Base-by-base conservation (phyloP, 2,888 invertebrate genomes). In the Sympetrum striolatum region DNA sequence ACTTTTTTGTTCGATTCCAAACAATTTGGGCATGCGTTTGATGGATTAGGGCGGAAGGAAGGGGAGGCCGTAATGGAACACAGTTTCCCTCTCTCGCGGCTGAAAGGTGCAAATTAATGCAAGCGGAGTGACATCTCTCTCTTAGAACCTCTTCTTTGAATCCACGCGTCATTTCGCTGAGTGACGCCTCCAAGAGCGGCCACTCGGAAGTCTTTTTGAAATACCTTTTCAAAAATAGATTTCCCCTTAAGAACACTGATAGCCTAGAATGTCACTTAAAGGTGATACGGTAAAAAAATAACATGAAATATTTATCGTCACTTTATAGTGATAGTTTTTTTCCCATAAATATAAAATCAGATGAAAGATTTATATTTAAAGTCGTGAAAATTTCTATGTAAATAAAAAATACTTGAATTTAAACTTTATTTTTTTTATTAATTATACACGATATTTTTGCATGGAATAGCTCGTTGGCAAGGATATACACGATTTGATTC, bases 31-130 rank as follows among this genome's bases (percentile, higher is more conserved):
- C 82, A 58, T 18, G 35, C 53, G 18, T 82, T 82, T 82, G 82
- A 82, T 58, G 82, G 82, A 82, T 82, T 31, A 18, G 25, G 18
- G 58, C 48, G 82, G 53, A 35, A 14, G 14, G 35, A 18, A 18
- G 82, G 18, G 82, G 10, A 48, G 10, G 48, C 10, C 22, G 82
- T 82, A 82, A 82, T 82, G 82, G 82, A 82, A 82, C 82, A 82
- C 82, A 82, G 82, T 82, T 82, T 82, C 82, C 82, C 82, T 82
- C 82, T 82, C 82, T 82, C 58, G 53, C 14, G 58, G 58, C 35
- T 82, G 82, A 82, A 82, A 82, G 82, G 82, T 82, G 82, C 82
- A 82, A 82, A 82, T 82, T 82, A 82, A 82, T 82, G 82, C 58
- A 82, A 22, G 82, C 58, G 82, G 82, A 82, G 82, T 31, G 53